Base-by-base conservation (phyloP, 2,113 vertebrate species). In the Pitta sordida region DNA sequence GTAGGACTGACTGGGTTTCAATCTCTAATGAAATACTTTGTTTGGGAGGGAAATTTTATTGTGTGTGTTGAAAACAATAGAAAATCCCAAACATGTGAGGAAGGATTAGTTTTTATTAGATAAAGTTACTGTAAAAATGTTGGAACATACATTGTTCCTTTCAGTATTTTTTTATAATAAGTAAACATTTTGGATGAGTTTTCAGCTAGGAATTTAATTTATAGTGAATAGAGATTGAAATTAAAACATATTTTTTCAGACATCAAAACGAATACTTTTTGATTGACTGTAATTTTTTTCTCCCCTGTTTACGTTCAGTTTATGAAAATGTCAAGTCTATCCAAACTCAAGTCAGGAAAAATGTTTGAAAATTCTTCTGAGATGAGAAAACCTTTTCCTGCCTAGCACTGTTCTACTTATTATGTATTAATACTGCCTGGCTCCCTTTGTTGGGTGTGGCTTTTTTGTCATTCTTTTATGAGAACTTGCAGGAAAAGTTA, bases 301-400 rank as follows among this genome's bases (percentile, higher is more conserved):
- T 26, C 20, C 12, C 32, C 11, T 10, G 14, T 46, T 46, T 11
- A 20, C 14, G 30, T 88, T 84, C 53, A 46, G 34, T 85, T 91
- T 74, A 62, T 80, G 78, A 63, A 91, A 83, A 77, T 41, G 55
- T 88, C 78, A 80, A 26, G 24, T 86, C 70, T 24, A 3, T 77
- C 55, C 82, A 83, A 82, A 91, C 44, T 60, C 44, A 67, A 83
- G 67, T 59, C 51, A 65, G 43, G 34, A 94, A 85, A 89, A 92
- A 87, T 84, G 70, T 92, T 65, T 83, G 86, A 91, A 92, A 92
- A 93, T 96, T 88, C 68, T 86, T 96, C 51, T 70, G 53, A 71
- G 63, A 93, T 95, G 93, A 93, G 74, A 85, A 80, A 80, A 36
- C 53, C 46, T 78, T 88, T 93, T 77, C 78, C 79, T 83, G 63